A percentile compares a stretch with the other conserved stretches of the same genome.
These are phyloP conservation scores for Zophobas morio DNA, from an alignment of 1,140 invertebrate genomes.

Conservation along the genomic window DNA sequence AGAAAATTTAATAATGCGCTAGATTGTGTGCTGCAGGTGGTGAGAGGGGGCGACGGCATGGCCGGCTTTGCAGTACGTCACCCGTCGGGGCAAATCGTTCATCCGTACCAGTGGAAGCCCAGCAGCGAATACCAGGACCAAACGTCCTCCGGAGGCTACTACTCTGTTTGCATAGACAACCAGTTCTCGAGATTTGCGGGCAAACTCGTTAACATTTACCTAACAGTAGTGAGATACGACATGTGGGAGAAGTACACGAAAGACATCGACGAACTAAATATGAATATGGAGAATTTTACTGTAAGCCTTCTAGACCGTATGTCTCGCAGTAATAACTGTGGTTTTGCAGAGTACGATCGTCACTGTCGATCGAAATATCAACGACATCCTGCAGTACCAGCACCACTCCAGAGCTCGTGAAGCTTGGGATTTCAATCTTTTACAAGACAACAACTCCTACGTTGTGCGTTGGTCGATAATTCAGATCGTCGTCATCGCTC, in stretches of 20 bases:
- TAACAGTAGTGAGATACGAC: conserved; percentile 94
- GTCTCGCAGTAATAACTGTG: neutral
- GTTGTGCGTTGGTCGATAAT: conserved; percentile 89
- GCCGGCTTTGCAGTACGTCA: conserved; percentile 92
- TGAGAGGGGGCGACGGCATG: conserved; percentile 92
- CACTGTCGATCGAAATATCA: conserved; percentile 86
- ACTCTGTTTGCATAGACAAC: conserved; percentile 96
- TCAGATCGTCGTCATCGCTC: conserved; percentile 87
- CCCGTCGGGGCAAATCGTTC: conserved; percentile 86
- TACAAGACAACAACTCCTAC: conserved; percentile 88
- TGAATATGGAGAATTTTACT: conserved; percentile 93
- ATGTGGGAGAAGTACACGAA: conserved; percentile 94
- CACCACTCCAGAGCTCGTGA: conserved; percentile 84
- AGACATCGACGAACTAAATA: conserved; percentile 89
- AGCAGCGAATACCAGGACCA: conserved; percentile 91
- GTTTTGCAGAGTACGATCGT: conserved; percentile 77
- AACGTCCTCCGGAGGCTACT: conserved; percentile 85
- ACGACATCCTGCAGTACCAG: conserved; percentile 88
- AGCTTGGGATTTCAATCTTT: conserved; percentile 84
- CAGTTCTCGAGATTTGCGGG: conserved; percentile 93
- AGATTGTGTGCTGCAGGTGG: conserved; percentile 71
- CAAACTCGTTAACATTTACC: conserved; percentile 93
- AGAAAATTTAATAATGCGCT: neutral
- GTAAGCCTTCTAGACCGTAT: conserved; percentile 69
- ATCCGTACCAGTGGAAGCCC: conserved; percentile 91